Evolutionary conservation across 2,113 vertebrate genomes (phyloP).

Genomic region (Neofelis nebulosa): DNA sequence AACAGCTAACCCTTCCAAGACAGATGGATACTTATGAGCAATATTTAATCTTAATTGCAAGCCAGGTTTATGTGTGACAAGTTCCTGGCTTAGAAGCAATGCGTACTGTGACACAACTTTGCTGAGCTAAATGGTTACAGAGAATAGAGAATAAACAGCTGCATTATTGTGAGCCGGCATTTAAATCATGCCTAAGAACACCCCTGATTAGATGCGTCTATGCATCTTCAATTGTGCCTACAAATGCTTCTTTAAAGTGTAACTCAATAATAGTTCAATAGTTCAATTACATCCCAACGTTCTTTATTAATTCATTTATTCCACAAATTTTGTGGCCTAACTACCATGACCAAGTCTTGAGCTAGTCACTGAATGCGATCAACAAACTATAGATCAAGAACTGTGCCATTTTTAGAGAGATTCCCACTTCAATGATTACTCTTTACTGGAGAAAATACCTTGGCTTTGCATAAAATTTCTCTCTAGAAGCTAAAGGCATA

Average conservation of each 20-base stretch:
- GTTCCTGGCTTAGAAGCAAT: constrained; percentile 5
- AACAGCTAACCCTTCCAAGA: constrained; percentile 23
- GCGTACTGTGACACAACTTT: constrained; percentile 29
- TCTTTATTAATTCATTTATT: background rate
- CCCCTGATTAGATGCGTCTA: background rate
- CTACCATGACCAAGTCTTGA: background rate
- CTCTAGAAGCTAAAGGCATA: constrained; percentile 20
- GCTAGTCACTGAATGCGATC: background rate
- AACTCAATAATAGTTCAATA: background rate
- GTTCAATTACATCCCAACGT: background rate
- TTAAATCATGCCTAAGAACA: background rate
- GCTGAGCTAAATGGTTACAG: constrained; percentile 41
- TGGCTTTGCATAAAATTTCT: constrained; percentile 25
- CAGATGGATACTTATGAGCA: constrained; percentile 35
- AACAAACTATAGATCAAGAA: background rate
- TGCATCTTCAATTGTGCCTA: background rate
- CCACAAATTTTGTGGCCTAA: background rate
- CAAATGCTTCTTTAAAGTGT: background rate
- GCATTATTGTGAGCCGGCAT: background rate
- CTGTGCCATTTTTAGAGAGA: background rate
- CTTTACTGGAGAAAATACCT: background rate
- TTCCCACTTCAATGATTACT: constrained; percentile 4
- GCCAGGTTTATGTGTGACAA: background rate
- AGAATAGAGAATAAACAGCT: background rate
- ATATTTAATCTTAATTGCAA: constrained; percentile 48